These are phyloP conservation scores for Champsocephalus esox DNA, from an alignment of 2,797 vertebrate genomes.

Conservation along the genomic window DNA sequence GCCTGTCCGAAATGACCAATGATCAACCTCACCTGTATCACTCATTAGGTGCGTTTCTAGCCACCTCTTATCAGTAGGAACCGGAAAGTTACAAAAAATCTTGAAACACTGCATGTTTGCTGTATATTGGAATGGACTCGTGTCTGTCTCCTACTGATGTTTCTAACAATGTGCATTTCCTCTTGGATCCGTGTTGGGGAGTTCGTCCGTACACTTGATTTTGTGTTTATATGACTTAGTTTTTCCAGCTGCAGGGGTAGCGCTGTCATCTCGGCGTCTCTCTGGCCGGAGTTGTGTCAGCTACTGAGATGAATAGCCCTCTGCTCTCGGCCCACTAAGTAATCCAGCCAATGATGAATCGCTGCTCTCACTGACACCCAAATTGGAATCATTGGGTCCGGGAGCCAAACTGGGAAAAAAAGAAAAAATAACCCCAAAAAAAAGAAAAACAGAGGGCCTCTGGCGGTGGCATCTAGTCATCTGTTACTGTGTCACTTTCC, in stretches of 20 bases:
- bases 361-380: slow-evolving; percentile 81
- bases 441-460: slow-evolving; percentile 47
- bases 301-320: slow-evolving; percentile 82
- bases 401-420: slow-evolving; percentile 64
- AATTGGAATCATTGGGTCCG: slow-evolving; percentile 82
- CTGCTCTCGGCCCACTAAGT: slow-evolving; percentile 83
- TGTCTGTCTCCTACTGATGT: background rate
- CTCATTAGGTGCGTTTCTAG: too few species aligned
- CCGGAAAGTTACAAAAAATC: too few species aligned
- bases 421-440: slow-evolving; percentile 12
- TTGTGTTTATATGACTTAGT: slow-evolving; percentile 33
- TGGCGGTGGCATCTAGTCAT: slow-evolving; percentile 71
- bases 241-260: slow-evolving; percentile 26
- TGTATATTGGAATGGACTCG: too few species aligned
- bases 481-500: slow-evolving; percentile 76
- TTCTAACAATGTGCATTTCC: slow-evolving; percentile 5
- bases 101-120: too few species aligned
- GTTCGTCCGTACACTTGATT: slow-evolving; percentile 7
- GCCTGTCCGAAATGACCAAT: too few species aligned
- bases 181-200: slow-evolving; percentile 10
- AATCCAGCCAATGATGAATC: slow-evolving; percentile 82
- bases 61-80: too few species aligned
- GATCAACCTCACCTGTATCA: too few species aligned
- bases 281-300: slow-evolving; percentile 79
- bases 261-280: slow-evolving; percentile 60